Conservation (phyloP, 2,113 vertebrate species). For the Osmerus mordax region DNA sequence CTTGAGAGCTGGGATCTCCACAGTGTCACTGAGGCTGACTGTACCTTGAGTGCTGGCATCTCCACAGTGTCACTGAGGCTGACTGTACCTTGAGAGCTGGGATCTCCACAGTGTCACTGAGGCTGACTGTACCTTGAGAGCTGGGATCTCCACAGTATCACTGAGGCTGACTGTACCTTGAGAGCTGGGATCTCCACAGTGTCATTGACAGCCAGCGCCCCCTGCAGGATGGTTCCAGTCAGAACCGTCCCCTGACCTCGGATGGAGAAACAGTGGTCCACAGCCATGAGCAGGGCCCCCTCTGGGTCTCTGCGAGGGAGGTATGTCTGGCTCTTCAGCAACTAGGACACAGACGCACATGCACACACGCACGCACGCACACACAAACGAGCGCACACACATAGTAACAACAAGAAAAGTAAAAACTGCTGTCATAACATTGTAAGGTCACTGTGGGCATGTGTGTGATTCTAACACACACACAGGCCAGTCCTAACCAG, state of each 20-base stretch:
- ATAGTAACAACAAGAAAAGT: neutral
- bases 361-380: neutral
- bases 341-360: conserved; percentile 61
- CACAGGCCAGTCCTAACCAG: neutral
- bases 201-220: conserved; percentile 86
- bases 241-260: conserved; percentile 96
- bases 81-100: conserved; percentile 71
- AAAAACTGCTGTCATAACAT: conserved; percentile 16
- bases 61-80: conserved; percentile 86
- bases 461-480: conserved; percentile 4
- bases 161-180: conserved; percentile 58
- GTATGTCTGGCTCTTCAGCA: conserved; percentile 88
- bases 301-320: conserved; percentile 85
- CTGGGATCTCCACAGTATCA: conserved; percentile 93
- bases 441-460: conserved; percentile 11
- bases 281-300: conserved; percentile 91
- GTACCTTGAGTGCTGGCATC: conserved; percentile 81
- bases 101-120: conserved; percentile 94
- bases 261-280: conserved; percentile 98
- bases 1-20: conserved; percentile 89
- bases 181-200: conserved; percentile 93
- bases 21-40: conserved; percentile 77
- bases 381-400: neutral
- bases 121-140: conserved; percentile 54
- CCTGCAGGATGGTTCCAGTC: conserved; percentile 95